Base-by-base conservation (phyloP, 2,888 invertebrate genomes). In the Eretmocerus hayati region DNA sequence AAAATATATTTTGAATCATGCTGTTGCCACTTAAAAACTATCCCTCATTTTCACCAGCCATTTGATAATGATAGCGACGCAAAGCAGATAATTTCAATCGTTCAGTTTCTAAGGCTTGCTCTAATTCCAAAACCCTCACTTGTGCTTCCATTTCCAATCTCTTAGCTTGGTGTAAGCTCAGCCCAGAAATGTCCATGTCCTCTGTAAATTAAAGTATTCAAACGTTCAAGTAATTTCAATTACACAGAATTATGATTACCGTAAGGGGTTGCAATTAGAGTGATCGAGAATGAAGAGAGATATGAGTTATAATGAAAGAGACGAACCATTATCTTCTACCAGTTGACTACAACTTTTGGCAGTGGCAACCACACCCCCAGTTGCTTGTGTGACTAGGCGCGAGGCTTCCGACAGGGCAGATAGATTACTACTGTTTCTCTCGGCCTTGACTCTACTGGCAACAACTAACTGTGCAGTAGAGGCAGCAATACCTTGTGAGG, bases 401-500 rank as follows among this genome's bases (percentile, higher is more conserved):
- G 94, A 93, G 2, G 96, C 95, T 53, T 79, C 77, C 1, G 90
- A 86, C 52, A 99, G 78, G 32, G 85, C 83, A n/a, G 80, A 72
- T 54, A 99, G 77, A 64, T 88, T 86, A 57, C 75, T 74, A 62
- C 93, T 89, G 52, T 83, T 81, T 57, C 88, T 81, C 61, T 90
- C 87, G 1, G 99, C 95, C 73, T 97, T 93, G 6, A 99, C 97
- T 48, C 90, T 83, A 56, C 94, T 94, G 13, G 97, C 93, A 0
- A 97, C 94, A 43, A 97, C 97, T 50, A 99, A 77, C 74, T 97
- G 97, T 40, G 96, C 95, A 2, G 97, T 97, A 58, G 87, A 91
- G 53, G 91, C 96, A 46, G 92, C 90, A 51, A 95, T 93, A 72
- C 92, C 92, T 74, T 97, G 95, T 19, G 97, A 94, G 6, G 95